phyloP scores from a whole-genome alignment of 2,888 invertebrate genomes.

The Leucophenga montana region DNA sequence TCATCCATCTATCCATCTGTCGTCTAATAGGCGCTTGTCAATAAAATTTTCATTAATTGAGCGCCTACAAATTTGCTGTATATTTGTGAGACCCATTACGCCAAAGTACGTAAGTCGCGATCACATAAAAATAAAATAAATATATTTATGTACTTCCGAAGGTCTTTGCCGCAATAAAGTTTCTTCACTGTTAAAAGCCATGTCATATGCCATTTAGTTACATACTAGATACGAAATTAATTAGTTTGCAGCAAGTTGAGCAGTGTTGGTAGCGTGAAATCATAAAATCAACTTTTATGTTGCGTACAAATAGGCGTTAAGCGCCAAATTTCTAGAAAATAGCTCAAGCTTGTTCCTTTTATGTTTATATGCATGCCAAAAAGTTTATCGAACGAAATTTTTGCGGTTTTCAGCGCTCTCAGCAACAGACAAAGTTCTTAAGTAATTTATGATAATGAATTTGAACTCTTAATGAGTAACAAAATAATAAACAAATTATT shows the following conservation, averaged over 20 bases:
- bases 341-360: too few relatives aligned
- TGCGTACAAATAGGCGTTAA: slow-evolving; percentile 38
- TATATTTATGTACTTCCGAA: too few relatives aligned
- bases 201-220: too few relatives aligned
- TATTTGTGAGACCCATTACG: too few relatives aligned
- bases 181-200: too few relatives aligned
- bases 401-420: neutral
- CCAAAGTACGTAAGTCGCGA: too few relatives aligned
- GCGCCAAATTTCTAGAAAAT: neutral
- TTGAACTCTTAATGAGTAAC: slow-evolving; percentile 58
- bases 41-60: too few relatives aligned
- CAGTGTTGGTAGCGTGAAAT: slow-evolving; percentile 52
- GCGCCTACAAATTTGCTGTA: too few relatives aligned
- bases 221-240: neutral
- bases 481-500: slow-evolving; percentile 63
- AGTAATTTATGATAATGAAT: slow-evolving; percentile 56
- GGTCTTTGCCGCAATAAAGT: too few relatives aligned
- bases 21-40: too few relatives aligned
- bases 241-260: slow-evolving; percentile 31
- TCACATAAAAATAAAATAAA: too few relatives aligned
- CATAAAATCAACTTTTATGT: slow-evolving; percentile 53
- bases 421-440: slow-evolving; percentile 16
- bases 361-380: neutral
- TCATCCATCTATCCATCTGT: too few relatives aligned
- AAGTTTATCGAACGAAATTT: neutral